Evolutionary conservation across 2,888 invertebrate genomes (phyloP), one percentile per base, ranked within the genome.

Genomic region (Ephialtes manifestator): DNA sequence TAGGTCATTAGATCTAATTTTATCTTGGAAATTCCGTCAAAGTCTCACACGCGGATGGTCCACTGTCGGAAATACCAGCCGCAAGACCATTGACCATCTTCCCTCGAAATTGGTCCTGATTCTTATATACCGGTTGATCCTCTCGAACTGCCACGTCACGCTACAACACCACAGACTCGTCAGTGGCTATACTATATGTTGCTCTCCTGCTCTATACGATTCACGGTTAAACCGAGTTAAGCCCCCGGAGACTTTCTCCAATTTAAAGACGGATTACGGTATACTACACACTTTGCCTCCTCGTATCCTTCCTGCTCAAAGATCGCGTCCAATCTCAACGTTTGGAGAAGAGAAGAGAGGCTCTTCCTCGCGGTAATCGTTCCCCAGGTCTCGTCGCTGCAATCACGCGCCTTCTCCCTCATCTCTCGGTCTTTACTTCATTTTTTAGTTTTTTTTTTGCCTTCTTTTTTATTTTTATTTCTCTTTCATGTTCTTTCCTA

Each of bases 201-300:
- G 48, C 31, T 53, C 65, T 65, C 81, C 76, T 46, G 35, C 71
- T 85, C 51, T 18, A 39, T 60, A 63, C 85, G 82, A 85, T 85
- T 85, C 85, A 82, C 79, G 82, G 82, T 82, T 83, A 76, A 76
- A 76, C 82, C 72, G 77, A 85, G 80, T 82, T 70, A 82, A 83
- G 82, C 85, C 83, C 84, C 74, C 78, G 78, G 87, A 82, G 79
- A 86, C 87, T 87, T 87, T 87, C 87, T 81, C 87, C 87, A 87
- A 87, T 87, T 86, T 86, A 84, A 75, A 84, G 75, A 81, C 79
- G 84, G 76, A 87, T 87, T 86, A 85, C 82, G 78, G 85, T 83
- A 76, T 63, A 68, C 84, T 35, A 31, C 76, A 70, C 43, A 35
- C 67, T 67, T 15, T 24, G 2, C 15, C 55, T 13, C n/a, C 35